Conservation (phyloP, 1,140 invertebrate species). For the Neomicropteryx cornuta region DNA sequence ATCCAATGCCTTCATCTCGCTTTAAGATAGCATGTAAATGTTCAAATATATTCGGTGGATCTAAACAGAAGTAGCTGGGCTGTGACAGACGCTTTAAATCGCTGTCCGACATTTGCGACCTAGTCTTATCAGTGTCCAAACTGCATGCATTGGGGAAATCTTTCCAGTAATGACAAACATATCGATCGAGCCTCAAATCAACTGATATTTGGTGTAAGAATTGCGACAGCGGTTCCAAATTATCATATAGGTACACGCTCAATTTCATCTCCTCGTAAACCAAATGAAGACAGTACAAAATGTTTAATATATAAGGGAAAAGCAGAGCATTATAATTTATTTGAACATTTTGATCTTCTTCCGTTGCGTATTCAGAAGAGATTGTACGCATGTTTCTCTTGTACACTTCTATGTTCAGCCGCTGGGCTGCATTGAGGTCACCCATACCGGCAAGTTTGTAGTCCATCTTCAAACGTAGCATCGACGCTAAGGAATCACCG, state of each 20-base stretch:
- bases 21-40: conserved; percentile 56
- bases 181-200: conserved; percentile 62
- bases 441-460: conserved; percentile 2
- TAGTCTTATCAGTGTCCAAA: conserved; percentile 25
- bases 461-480: conserved; percentile 23
- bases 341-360: conserved; percentile 28
- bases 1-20: conserved; percentile 28
- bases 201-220: conserved; percentile 69
- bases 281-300: conserved; percentile 76
- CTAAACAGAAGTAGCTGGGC: conserved; percentile 47
- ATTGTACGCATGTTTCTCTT: conserved; percentile 12
- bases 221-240: conserved; percentile 54
- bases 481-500: conserved; percentile 21
- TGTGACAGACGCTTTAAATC: conserved; percentile 49
- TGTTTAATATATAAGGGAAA: conserved; percentile 60
- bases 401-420: conserved; percentile 11
- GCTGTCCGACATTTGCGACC: conserved; percentile 36
- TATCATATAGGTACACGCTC: conserved; percentile 56
- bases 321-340: conserved; percentile 57
- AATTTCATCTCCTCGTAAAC: conserved; percentile 88
- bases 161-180: conserved; percentile 72
- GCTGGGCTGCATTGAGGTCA: conserved; percentile 9
- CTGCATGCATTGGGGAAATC: conserved; percentile 64
- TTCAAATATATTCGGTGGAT: conserved; percentile 59
- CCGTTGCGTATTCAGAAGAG: conserved; percentile 14